Evolutionary conservation across 2,113 vertebrate genomes (phyloP).

Genomic region (Pangasianodon gigas): DNA sequence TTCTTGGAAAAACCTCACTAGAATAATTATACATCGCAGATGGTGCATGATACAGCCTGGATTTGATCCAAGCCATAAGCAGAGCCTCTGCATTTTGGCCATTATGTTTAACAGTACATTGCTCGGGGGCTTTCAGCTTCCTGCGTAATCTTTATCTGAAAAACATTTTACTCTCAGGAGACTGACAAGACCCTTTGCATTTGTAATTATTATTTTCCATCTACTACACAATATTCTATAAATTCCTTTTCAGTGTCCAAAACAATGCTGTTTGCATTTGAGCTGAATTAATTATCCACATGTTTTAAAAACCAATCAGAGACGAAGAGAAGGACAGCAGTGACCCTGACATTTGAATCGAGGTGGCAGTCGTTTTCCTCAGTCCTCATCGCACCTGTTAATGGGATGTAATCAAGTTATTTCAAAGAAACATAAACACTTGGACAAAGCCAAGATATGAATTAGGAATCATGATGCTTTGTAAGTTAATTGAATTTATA

Average conservation of each 20-base stretch:
- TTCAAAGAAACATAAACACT: constrained; percentile 16
- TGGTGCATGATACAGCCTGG: not conserved
- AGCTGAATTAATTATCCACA: constrained; percentile 30
- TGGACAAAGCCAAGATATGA: constrained; percentile 1
- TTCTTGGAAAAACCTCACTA: not conserved
- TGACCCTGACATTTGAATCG: not conserved
- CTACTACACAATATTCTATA: not conserved
- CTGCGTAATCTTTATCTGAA: not conserved
- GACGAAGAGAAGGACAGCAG: constrained; percentile 13
- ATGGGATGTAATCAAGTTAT: constrained; percentile 37
- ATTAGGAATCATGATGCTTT: constrained; percentile 15
- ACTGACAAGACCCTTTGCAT: constrained; percentile 27
- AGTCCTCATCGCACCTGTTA: constrained; percentile 33
- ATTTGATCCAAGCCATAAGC: not conserved
- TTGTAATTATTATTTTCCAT: constrained; percentile 10
- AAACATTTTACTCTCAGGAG: constrained; percentile 3
- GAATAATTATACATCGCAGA: constrained; percentile 1
- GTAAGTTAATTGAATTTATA: not conserved
- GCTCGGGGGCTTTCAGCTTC: constrained; percentile 14
- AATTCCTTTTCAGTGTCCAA: constrained; percentile 9
- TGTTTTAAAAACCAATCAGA: constrained; percentile 9
- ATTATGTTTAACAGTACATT: constrained; percentile 6
- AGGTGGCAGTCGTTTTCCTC: constrained; percentile 31
- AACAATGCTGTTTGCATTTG: constrained; percentile 7
- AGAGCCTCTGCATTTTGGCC: not conserved